Evolutionary conservation across 2,888 invertebrate genomes (phyloP), one percentile per base, ranked within the genome.

Genomic region (Acheta domesticus): DNA sequence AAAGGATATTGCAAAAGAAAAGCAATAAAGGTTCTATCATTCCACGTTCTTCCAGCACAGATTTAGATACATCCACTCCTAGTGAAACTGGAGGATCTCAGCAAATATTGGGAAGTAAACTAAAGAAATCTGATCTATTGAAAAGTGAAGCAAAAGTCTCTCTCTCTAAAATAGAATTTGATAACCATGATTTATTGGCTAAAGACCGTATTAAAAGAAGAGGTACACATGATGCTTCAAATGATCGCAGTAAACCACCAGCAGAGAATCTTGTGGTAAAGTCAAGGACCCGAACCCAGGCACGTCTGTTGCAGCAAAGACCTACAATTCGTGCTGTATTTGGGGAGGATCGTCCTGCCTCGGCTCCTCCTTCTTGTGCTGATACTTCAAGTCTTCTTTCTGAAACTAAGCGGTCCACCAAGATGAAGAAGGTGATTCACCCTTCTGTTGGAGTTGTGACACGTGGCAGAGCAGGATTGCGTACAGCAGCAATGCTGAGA

Each of bases 251-350:
- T n/a, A 62, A 62, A 62, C n/a, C n/a, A 16, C 14, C 14, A 19
- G n/a, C 3, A 19, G 62, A 62, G 16, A 62, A 62, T 62, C 62
- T 93, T 50, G 91, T 94, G 77, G 85, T 94, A 81, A 92, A 93
- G 85, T 91, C 93, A 76, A 89, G 94, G 84, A 94, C 94, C 21
- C 89, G 94, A 84, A 93, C 92, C 50, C 93, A 94, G 85, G 93
- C 93, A 77, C 89, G 93, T 84, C 89, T 92, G 21, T 86, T 91
- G 83, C 93, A 94, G 86, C 92, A 93, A 84, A 89, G 93, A 84
- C 93, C 93, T 75, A 93, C 93, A 4, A 94, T 94, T 75, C 92
- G 93, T 83, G 94, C 95, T 87, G 94, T 95, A 3, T 95, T 95
- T 86, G 94, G 94, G 12, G 90, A 90, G 81, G 94, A 95, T 84